Conservation (phyloP, 2,797 vertebrate species). For the Pantherophis vulpinus region DNA sequence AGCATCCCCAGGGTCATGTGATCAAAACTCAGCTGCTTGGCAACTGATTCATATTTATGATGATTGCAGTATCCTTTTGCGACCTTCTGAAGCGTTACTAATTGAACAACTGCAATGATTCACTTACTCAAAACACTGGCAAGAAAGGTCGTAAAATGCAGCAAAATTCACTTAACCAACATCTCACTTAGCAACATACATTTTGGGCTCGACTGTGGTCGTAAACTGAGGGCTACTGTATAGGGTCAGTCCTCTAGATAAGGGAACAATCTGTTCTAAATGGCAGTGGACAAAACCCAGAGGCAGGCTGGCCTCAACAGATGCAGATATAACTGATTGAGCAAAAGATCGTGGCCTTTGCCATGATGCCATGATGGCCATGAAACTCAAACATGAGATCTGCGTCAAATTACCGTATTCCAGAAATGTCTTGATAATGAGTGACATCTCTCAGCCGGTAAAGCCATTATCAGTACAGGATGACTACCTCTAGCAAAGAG, state of each 20-base stretch:
- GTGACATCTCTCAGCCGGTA: background rate
- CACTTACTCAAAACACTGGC: no score
- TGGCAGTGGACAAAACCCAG: background rate
- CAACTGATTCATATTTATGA: no score
- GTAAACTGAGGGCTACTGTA: no score
- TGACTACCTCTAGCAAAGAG: background rate
- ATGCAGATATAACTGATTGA: background rate
- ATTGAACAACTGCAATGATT: no score
- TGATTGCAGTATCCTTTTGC: no score
- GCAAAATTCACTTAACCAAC: no score
- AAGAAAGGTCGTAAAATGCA: no score
- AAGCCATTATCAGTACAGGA: background rate
- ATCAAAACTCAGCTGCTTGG: no score
- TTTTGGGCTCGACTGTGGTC: no score
- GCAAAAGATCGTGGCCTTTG: background rate
- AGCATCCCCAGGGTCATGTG: no score
- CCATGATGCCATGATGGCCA: background rate
- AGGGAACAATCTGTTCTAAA: background rate
- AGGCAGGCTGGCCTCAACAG: background rate
- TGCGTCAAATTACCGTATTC: background rate
- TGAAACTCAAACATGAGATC: background rate
- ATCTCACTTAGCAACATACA: no score
- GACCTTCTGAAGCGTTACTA: no score
- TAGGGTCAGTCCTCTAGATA: background rate
- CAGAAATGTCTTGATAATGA: background rate